Conservation (phyloP, 2,888 invertebrate species). For the Augochlorella aurata region DNA sequence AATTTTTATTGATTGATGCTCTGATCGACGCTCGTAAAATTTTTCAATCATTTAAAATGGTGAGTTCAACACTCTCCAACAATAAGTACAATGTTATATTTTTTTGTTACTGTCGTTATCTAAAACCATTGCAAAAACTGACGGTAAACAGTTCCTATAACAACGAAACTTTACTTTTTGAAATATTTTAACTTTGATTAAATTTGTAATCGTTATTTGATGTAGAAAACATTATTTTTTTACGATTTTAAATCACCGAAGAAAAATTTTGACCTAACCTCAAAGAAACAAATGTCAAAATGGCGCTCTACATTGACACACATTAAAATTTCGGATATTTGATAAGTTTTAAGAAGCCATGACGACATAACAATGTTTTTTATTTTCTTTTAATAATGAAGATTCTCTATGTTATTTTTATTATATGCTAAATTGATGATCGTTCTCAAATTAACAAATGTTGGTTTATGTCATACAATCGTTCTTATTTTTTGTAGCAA, state of each 20-base stretch:
- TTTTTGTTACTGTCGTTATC: slow-evolving; percentile 11
- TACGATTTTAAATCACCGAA: neutral
- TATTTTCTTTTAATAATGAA: neutral
- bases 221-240: neutral
- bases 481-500: neutral
- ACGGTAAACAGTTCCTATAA: neutral
- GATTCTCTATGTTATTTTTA: neutral
- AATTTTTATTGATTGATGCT: slow-evolving; percentile 47
- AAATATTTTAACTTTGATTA: too few species aligned
- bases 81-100: slow-evolving; percentile 17
- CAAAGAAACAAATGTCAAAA: slow-evolving; percentile 73
- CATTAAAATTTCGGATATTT: slow-evolving; percentile 28
- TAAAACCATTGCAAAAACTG: slow-evolving; percentile 4
- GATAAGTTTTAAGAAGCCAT: slow-evolving; percentile 11
- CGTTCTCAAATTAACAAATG: neutral
- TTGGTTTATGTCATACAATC: neutral
- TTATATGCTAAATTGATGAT: neutral
- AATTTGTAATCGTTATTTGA: neutral
- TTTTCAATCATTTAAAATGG: slow-evolving; percentile 49
- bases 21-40: slow-evolving; percentile 39
- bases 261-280: slow-evolving; percentile 66
- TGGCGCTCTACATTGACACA: slow-evolving; percentile 63
- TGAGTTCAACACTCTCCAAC: slow-evolving; percentile 36
- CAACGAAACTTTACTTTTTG: neutral
- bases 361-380: neutral